Evolutionary conservation across 2,888 invertebrate genomes (phyloP).

Genomic region (Argyresthia goedartella): DNA sequence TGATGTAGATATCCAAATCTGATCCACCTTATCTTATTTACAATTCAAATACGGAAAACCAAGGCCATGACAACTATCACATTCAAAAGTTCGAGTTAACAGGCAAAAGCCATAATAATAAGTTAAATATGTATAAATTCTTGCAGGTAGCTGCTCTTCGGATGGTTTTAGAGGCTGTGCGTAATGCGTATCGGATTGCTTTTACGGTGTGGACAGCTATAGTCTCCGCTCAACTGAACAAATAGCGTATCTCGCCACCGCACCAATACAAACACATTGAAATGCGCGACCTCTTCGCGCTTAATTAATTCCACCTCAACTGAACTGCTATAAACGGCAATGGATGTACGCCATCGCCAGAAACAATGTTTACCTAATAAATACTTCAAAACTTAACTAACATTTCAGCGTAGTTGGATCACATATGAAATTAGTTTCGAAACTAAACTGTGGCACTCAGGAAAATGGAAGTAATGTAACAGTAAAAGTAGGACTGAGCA

Average conservation of each 20-base stretch:
- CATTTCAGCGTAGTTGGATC: neutral
- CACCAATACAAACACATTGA: constrained; percentile 44
- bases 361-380: constrained; percentile 3
- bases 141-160: neutral
- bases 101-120: constrained; percentile 62
- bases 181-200: constrained; percentile 57
- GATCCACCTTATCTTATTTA: constrained; percentile 55
- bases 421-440: constrained; percentile 31
- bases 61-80: constrained; percentile 61
- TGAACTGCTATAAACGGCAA: constrained; percentile 33
- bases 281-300: constrained; percentile 49
- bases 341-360: neutral
- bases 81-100: constrained; percentile 38
- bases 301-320: constrained; percentile 48
- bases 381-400: constrained; percentile 5
- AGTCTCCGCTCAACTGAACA: constrained; percentile 64
- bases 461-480: constrained; percentile 36
- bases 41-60: constrained; percentile 48
- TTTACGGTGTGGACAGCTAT: constrained; percentile 46
- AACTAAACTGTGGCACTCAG: constrained; percentile 57
- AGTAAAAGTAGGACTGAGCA: constrained; percentile 25
- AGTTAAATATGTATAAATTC: constrained; percentile 31
- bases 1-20: neutral
- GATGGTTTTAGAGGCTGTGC: constrained; percentile 45
- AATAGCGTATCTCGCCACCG: constrained; percentile 42